Evolutionary conservation across 2,797 vertebrate species (phyloP).

Genomic region (Sparidentex hasta): DNA sequence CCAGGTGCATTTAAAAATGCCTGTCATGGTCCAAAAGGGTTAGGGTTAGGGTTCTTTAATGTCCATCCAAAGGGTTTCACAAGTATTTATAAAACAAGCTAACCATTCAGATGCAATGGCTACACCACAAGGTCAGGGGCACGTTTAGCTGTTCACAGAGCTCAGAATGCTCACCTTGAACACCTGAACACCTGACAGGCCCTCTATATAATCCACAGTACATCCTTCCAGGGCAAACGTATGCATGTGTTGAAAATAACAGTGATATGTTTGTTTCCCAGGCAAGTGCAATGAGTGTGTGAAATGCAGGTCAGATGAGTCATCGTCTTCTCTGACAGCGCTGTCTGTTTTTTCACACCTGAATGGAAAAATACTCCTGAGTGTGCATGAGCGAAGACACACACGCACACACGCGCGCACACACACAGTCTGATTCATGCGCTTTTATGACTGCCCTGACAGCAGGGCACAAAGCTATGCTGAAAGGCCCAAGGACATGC

Average conservation of each 20-base stretch:
- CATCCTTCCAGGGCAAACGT: conserved; percentile 10
- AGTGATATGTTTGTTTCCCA: conserved; percentile 72
- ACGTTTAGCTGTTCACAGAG: not conserved
- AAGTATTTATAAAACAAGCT: not conserved
- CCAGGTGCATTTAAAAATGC: not conserved
- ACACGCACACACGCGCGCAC: not conserved
- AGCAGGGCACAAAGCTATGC: conserved; percentile 54
- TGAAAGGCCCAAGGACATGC: conserved; percentile 70
- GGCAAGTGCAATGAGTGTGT: conserved; percentile 71
- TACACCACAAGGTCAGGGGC: not conserved
- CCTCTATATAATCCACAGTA: conserved; percentile 6
- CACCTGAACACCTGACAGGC: conserved; percentile 2
- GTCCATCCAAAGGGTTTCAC: not conserved
- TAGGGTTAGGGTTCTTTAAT: not conserved
- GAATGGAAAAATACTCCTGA: conserved; percentile 75
- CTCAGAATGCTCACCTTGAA: not conserved
- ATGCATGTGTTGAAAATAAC: conserved; percentile 63
- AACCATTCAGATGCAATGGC: not conserved
- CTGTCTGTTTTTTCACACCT: conserved; percentile 74
- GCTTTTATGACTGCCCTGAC: conserved; percentile 63
- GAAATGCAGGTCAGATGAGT: conserved; percentile 80
- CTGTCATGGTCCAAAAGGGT: not conserved
- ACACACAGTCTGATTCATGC: conserved; percentile 57
- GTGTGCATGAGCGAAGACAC: conserved; percentile 9
- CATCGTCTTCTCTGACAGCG: conserved; percentile 65